Evolutionary conservation across 2,113 vertebrate genomes (phyloP).

Genomic region (Apeltes quadracus): DNA sequence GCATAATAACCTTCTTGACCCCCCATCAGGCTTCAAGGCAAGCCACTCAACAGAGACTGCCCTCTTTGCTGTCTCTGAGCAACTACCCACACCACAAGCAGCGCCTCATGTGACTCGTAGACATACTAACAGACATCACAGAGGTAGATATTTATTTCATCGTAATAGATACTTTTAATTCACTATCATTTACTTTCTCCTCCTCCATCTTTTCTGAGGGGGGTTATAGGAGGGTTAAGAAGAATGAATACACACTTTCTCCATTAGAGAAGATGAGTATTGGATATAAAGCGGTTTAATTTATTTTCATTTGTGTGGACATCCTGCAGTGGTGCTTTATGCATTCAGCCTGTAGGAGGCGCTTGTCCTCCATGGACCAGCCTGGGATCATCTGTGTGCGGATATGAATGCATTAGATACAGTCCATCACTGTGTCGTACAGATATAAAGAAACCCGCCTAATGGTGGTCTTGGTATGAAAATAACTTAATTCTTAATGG

Average conservation of each 20-base stretch:
- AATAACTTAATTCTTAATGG: not conserved
- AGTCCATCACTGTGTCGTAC: not conserved
- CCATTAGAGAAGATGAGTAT: not conserved
- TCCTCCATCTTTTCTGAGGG: too few species aligned
- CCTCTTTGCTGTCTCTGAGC: too few species aligned
- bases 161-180: too few species aligned
- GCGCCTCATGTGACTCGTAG: too few species aligned
- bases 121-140: too few species aligned
- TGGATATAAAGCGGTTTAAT: not conserved
- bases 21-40: too few species aligned
- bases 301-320: not conserved
- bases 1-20: too few species aligned
- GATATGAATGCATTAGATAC: not conserved
- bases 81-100: too few species aligned
- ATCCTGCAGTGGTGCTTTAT: not conserved
- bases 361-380: not conserved
- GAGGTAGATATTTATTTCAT: too few species aligned
- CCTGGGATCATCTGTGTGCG: not conserved
- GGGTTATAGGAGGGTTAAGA: not conserved
- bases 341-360: conserved; percentile 6
- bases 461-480: not conserved
- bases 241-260: not conserved
- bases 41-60: too few species aligned
- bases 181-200: too few species aligned
- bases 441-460: not conserved